These are phyloP conservation scores for Nephrotoma flavescens DNA, from an alignment of 2,888 invertebrate species.

Conservation along the genomic window DNA sequence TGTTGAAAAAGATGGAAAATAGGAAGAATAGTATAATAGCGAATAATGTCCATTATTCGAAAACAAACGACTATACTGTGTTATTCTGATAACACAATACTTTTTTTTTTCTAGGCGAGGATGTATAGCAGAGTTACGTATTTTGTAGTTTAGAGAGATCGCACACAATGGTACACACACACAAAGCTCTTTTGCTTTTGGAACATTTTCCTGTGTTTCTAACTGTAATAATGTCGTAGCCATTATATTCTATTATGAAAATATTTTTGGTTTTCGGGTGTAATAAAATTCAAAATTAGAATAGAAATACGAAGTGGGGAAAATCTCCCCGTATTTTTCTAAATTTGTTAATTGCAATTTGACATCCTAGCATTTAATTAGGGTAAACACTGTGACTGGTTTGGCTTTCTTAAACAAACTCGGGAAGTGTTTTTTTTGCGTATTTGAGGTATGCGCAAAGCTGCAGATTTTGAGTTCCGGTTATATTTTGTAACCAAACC, in stretches of 20 bases:
- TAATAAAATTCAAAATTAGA: background rate
- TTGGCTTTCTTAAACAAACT: no score
- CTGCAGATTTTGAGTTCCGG: no score
- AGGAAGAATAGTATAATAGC: constrained; percentile 22
- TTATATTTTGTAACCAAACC: no score
- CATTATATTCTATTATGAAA: background rate
- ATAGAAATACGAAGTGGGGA: background rate
- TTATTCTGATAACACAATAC: constrained; percentile 19
- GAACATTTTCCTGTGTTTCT: background rate
- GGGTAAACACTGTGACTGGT: background rate
- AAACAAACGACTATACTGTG: constrained; percentile 27
- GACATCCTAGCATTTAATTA: background rate
- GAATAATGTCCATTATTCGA: constrained; percentile 31
- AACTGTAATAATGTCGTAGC: background rate
- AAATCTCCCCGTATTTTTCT: background rate
- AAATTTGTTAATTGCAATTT: background rate
- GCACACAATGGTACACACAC: background rate
- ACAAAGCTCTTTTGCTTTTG: background rate
- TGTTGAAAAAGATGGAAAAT: background rate
- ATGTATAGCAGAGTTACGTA: background rate
- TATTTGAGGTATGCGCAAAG: no score
- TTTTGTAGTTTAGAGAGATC: background rate
- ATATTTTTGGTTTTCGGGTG: background rate
- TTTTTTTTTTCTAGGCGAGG: background rate
- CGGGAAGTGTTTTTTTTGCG: no score